phyloP scores from a whole-genome alignment of 2,888 invertebrate species.

The Margaritifera margaritifera region DNA sequence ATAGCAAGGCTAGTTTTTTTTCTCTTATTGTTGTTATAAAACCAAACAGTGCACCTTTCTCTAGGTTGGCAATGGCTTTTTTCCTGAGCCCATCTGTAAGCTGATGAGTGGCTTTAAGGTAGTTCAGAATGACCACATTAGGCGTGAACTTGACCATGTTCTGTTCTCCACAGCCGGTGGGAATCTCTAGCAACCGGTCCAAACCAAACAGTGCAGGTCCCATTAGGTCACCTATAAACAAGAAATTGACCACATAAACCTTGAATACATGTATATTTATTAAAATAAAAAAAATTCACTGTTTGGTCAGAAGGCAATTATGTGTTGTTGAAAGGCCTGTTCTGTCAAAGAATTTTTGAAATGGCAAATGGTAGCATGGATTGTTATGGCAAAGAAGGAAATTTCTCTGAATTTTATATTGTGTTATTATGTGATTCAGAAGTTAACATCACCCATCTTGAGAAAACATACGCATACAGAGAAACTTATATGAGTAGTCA shows the following conservation, averaged over 20 bases:
- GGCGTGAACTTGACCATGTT: slow-evolving; percentile 86
- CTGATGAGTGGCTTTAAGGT: slow-evolving; percentile 77
- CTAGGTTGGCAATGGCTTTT: slow-evolving; percentile 77
- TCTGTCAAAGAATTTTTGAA: too few relatives aligned
- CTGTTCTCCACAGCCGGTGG: slow-evolving; percentile 88
- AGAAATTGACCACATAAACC: slow-evolving; percentile 2
- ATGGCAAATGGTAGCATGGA: too few relatives aligned
- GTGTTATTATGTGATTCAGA: too few relatives aligned
- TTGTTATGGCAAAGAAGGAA: too few relatives aligned
- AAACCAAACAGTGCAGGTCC: slow-evolving; percentile 74
- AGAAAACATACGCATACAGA: too few relatives aligned
- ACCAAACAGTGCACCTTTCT: slow-evolving; percentile 74
- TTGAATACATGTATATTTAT: too few relatives aligned
- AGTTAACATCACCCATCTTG: too few relatives aligned
- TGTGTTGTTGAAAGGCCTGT: too few relatives aligned
- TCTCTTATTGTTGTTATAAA: background rate
- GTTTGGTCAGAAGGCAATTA: too few relatives aligned
- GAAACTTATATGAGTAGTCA: too few relatives aligned
- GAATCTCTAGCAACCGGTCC: slow-evolving; percentile 80
- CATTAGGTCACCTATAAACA: slow-evolving; percentile 70
- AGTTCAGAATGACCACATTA: slow-evolving; percentile 81
- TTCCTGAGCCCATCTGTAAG: slow-evolving; percentile 76
- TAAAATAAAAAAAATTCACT: too few relatives aligned
- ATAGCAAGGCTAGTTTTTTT: background rate
- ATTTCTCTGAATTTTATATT: too few relatives aligned